Evolutionary conservation across 2,113 vertebrate species (phyloP), one percentile per base, ranked within the genome.

Genomic region (Loxodonta africana): DNA sequence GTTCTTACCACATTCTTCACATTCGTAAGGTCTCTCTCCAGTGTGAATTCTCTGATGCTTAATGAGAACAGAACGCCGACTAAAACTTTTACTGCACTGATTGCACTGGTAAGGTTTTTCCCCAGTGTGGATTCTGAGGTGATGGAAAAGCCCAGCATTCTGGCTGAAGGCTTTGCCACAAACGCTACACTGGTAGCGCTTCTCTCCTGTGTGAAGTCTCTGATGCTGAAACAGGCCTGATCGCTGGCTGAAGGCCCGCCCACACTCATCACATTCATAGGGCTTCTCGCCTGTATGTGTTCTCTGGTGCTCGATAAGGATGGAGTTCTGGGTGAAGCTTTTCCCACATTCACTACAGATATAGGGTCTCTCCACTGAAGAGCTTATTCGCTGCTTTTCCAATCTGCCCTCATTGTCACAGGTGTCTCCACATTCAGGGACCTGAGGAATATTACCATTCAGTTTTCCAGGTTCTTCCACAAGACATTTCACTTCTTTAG

Each of bases 131-230:
- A 86, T 86, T 26, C 95, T 86, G 53, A 94, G 95, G 57, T 94
- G 98, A 1, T 90, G 85, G 78, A 96, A 91, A 20, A 98, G 92
- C 20, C 95, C 96, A 0, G 95, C 93, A 0, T 97, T 95, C 44
- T 96, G 95, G 57, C 96, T 97, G 74, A 98, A 98, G 41, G 97
- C 92, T 33, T 93, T 94, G 37, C 97, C 97, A 12, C 98, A 98
- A 1, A 88, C 15, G 0, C 25, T 97, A 97, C 99, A 99, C 76
- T 96, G 97, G 89, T 99, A 99, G 17, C 98, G 99, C 91, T 98
- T 98, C 96, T 99, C 98, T 2, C 98, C 99, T 0, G 99, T 99
- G 95, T 99, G 99, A 84, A 98, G 98, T 90, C 98, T 98, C 98
- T 98, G 98, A 73, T 98, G 98, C 53, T 96, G 95, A 53, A 96